Evolutionary conservation across 2,797 vertebrate species (phyloP), one percentile per base, ranked within the genome.

Genomic region (Hoplostethus atlanticus): DNA sequence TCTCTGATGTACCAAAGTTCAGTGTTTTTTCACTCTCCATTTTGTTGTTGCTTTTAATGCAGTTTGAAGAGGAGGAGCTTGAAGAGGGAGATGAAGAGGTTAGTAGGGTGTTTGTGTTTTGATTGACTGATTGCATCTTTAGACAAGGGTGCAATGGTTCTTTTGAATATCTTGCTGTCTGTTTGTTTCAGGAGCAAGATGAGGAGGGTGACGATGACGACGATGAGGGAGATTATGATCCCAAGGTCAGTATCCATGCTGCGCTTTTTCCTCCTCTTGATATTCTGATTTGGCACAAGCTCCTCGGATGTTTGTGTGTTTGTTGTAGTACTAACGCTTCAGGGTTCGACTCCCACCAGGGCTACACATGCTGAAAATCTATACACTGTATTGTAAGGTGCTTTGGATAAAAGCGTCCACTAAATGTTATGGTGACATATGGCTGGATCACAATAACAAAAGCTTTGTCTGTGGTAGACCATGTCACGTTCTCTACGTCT

Each of bases 21-120:
- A 0, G 48, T 21, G 28, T 28, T 54, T 63, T 42, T 69, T 59
- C 11, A 42, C 4, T 2, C 12, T 31, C n/a, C 6, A 28, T 15
- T 59, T 44, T 68, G n/a, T 63, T 47, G 25, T 31, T 68, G 59
- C 64, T 79, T 28, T 89, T 15, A 2, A 59, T 94, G 52, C 93
- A 99, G 98, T 99, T 98, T 95, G 98, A 99, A 90, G 98, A 99
- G 84, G 95, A 96, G 66, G 95, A 96, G 77, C 93, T 96, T 17
- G 98, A 99, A 84, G 98, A 99, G 90, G 97, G 96, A 75, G 97
- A 98, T 82, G 97, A 99, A 88, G 98, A 98, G 96, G 98, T 99
- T 78, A 87, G 95, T 85, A 12, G 28, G 30, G 5, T 40, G 47
- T 69, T 36, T 1, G 16, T 48, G 12, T 67, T 67, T 75, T 40